Percentiles rank a stretch among this genome's conserved stretches.
Conservation (phyloP, 2,113 vertebrate genomes). For the Canis aureus region DNA sequence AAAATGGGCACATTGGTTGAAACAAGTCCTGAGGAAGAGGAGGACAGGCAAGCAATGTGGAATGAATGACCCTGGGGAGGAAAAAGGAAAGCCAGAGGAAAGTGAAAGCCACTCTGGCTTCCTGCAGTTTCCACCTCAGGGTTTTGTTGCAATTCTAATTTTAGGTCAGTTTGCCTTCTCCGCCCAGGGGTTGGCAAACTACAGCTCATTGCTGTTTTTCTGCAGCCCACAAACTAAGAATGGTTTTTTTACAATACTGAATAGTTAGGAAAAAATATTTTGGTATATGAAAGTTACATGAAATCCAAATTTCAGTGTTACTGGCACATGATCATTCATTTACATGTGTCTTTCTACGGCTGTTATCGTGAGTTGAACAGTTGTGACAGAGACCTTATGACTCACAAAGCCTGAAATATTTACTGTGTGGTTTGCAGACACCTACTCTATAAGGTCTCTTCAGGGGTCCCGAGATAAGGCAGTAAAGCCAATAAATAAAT, state of each 20-base stretch:
- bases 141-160: background rate
- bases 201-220: background rate
- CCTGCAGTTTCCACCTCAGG: background rate
- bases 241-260: background rate
- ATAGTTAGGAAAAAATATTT: constrained; percentile 31
- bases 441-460: background rate
- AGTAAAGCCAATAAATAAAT: background rate
- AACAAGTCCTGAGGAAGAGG: background rate
- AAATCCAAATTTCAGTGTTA: background rate
- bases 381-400: background rate
- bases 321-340: background rate
- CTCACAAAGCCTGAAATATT: background rate
- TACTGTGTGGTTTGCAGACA: background rate
- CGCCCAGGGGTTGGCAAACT: background rate
- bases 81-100: background rate
- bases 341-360: background rate
- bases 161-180: background rate
- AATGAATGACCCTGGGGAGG: background rate
- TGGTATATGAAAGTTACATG: background rate
- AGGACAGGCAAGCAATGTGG: background rate
- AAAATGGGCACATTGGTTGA: background rate
- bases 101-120: background rate
- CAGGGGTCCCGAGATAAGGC: background rate
- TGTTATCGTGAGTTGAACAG: background rate
- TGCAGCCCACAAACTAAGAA: background rate